These are phyloP conservation scores for Xiphophorus birchmanni DNA, from an alignment of 2,797 vertebrate genomes.

Conservation along the genomic window DNA sequence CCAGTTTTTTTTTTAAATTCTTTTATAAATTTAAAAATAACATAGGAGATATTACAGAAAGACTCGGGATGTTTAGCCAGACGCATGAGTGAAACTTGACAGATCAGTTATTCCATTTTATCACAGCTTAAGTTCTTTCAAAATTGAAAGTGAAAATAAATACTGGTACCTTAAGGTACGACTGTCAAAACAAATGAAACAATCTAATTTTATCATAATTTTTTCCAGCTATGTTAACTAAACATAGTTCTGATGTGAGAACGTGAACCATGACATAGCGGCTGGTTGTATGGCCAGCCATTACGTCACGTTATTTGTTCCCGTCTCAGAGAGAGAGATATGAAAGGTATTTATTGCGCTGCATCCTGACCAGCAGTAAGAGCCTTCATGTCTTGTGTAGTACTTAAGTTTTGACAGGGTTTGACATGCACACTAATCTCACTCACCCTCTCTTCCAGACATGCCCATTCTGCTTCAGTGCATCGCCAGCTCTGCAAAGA, in stretches of 20 bases:
- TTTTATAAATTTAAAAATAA: background rate
- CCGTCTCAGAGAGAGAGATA: slow-evolving; percentile 17
- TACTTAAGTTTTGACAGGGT: slow-evolving; percentile 50
- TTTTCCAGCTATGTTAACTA: background rate
- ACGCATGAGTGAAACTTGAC: slow-evolving; percentile 13
- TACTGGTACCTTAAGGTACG: background rate
- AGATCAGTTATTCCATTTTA: slow-evolving; percentile 5
- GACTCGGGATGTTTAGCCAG: background rate
- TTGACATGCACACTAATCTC: slow-evolving; percentile 26
- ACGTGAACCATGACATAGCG: slow-evolving; percentile 40
- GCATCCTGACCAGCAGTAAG: slow-evolving; percentile 48
- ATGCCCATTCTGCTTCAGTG: slow-evolving; percentile 74
- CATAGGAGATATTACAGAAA: background rate
- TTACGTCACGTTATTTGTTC: slow-evolving; percentile 19
- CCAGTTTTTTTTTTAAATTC: background rate
- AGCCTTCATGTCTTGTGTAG: slow-evolving; percentile 57
- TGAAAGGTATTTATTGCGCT: slow-evolving; percentile 27
- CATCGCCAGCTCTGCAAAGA: slow-evolving; percentile 62
- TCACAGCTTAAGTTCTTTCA: background rate
- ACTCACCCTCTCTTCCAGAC: slow-evolving; percentile 40
- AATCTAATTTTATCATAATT: background rate
- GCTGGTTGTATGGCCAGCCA: slow-evolving; percentile 18
- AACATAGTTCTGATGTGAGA: slow-evolving; percentile 5
- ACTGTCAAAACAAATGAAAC: background rate
- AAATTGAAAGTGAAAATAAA: background rate